Conservation (phyloP, 2,888 invertebrate genomes). For the Disparrhopalites patrizii region DNA sequence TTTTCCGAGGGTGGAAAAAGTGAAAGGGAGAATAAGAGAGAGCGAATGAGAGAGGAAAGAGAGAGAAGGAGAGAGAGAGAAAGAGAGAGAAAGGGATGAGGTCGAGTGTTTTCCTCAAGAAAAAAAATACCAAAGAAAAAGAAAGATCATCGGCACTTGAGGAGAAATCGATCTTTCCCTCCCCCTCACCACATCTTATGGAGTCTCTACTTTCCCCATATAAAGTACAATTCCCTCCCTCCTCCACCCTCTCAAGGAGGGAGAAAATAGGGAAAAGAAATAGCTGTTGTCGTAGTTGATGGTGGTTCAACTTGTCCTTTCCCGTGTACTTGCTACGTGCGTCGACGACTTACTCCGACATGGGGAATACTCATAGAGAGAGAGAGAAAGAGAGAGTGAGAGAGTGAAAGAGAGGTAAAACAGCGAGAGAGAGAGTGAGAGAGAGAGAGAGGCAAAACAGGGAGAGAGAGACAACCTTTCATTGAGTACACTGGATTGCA, state of each 20-base stretch:
- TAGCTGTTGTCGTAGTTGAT: constrained; percentile 11
- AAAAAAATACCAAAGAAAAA: constrained; percentile 2
- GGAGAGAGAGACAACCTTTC: too few species aligned
- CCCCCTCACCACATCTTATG: neutral
- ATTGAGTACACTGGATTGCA: too few species aligned
- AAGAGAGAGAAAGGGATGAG: too few species aligned
- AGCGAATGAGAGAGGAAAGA: neutral
- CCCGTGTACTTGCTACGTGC: too few species aligned
- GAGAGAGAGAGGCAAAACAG: too few species aligned
- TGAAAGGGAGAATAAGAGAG: neutral
- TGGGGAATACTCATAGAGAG: too few species aligned
- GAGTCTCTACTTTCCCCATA: neutral
- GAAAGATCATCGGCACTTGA: constrained; percentile 30
- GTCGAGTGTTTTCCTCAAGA: constrained; percentile 1
- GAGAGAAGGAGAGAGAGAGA: neutral
- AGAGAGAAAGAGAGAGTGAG: too few species aligned
- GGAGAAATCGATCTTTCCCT: constrained; percentile 17
- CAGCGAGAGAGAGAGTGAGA: too few species aligned
- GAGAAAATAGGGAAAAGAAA: constrained; percentile 18
- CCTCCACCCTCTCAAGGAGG: constrained; percentile 1
- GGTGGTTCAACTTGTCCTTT: neutral
- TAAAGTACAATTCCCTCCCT: neutral
- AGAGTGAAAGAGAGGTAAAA: too few species aligned
- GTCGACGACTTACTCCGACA: too few species aligned
- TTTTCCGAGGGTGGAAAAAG: neutral